phyloP scores from a whole-genome alignment of 30 jellyfish, hydroid and myxozoan genomes.

The Rhopilema esculentum region DNA sequence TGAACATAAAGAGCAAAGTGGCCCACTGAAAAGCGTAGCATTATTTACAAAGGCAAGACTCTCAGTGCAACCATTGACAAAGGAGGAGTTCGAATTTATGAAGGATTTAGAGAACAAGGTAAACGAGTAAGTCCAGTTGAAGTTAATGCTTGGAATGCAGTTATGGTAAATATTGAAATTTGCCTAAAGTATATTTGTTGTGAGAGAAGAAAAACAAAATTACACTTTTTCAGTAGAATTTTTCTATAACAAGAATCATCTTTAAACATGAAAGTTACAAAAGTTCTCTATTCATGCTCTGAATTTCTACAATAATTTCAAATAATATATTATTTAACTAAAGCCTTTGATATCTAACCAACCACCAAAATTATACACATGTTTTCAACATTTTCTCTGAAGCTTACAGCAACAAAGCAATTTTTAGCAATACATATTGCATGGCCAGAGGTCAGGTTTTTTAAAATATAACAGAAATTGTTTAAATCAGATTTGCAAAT shows the following conservation, averaged over 20 bases:
- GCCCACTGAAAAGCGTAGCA: constrained; percentile 81
- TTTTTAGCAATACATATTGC: not conserved
- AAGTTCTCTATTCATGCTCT: not conserved
- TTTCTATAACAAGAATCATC: not conserved
- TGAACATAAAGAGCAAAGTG: constrained; percentile 76
- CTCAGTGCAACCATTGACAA: constrained; percentile 90
- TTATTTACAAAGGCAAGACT: constrained; percentile 84
- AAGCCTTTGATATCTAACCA: not conserved
- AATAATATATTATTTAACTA: not conserved
- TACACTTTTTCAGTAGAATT: not conserved
- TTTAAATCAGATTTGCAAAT: no score
- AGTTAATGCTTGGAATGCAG: no score
- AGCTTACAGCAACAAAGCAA: not conserved
- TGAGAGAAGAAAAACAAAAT: not conserved
- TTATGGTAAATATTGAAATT: no score
- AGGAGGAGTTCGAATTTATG: constrained; percentile 87
- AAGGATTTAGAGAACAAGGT: constrained; percentile 20
- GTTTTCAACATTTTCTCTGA: not conserved
- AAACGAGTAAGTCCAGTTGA: not conserved
- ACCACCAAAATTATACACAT: not conserved
- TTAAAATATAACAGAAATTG: no score
- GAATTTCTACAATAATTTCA: not conserved
- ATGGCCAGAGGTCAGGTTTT: no score
- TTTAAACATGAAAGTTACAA: not conserved
- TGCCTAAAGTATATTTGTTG: not conserved